phyloP scores from a whole-genome alignment of 2,113 vertebrate genomes.

The Mobula hypostoma region DNA sequence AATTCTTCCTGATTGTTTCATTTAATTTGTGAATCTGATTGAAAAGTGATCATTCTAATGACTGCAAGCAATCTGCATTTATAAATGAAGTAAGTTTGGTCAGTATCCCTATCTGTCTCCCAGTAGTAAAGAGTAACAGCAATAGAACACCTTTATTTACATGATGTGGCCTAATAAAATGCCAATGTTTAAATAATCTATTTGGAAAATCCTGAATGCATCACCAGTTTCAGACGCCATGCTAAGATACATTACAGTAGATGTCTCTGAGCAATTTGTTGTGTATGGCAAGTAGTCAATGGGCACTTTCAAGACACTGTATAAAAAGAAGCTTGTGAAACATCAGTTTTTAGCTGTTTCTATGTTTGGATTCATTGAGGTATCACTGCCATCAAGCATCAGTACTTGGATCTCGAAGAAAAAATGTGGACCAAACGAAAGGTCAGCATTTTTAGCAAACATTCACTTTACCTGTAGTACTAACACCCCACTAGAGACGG shows the following conservation, averaged over 20 bases:
- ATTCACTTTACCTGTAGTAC: not conserved
- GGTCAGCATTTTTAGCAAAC: not conserved
- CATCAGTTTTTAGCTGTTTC: not conserved
- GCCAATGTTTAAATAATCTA: not conserved
- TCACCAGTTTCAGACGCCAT: not conserved
- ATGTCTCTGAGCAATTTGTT: not conserved
- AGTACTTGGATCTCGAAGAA: not conserved
- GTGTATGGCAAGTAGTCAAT: not conserved
- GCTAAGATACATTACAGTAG: not conserved
- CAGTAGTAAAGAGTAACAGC: not conserved
- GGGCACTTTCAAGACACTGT: not conserved
- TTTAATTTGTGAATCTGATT: not conserved
- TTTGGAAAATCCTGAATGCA: not conserved
- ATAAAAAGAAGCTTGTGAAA: not conserved
- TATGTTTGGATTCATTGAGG: not conserved
- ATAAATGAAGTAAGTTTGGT: not conserved
- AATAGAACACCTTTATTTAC: not conserved
- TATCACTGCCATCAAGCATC: not conserved
- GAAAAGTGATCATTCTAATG: not conserved
- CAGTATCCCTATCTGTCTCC: not conserved
- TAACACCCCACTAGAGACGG: not conserved
- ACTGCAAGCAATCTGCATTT: not conserved
- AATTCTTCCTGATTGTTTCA: not conserved
- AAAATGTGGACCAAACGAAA: not conserved
- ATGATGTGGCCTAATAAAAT: not conserved